phyloP scores from a whole-genome alignment of 1,140 invertebrate species.

The Scaptomyza graminum region DNA sequence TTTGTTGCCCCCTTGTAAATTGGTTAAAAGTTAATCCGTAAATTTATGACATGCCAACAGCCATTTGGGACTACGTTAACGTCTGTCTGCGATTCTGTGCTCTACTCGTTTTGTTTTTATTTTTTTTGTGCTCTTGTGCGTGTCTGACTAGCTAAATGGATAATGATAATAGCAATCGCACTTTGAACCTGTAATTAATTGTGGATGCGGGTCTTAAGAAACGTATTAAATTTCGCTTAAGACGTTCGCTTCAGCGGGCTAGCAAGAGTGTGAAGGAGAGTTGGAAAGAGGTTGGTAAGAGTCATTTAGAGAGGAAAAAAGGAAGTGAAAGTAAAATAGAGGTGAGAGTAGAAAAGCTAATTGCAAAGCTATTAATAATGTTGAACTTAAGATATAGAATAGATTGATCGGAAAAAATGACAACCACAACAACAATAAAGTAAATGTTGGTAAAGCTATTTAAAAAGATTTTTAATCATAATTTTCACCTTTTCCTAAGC shows the following conservation, averaged over 20 bases:
- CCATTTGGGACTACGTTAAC: slow-evolving; percentile 59
- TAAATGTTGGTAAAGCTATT: no score
- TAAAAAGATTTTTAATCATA: no score
- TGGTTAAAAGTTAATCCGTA: slow-evolving; percentile 81
- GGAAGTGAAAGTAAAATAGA: not conserved
- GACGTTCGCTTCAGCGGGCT: not conserved
- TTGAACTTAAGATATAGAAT: not conserved
- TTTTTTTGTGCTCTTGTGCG: slow-evolving; percentile 20
- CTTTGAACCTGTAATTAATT: slow-evolving; percentile 76
- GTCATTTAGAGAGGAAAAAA: no score
- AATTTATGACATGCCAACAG: slow-evolving; percentile 82
- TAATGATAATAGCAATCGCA: slow-evolving; percentile 76
- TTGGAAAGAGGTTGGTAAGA: no score
- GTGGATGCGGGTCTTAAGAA: slow-evolving; percentile 8
- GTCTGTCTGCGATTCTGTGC: slow-evolving; percentile 36
- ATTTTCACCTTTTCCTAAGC: no score
- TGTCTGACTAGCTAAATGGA: slow-evolving; percentile 72
- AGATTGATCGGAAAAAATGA: no score
- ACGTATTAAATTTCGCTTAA: slow-evolving; percentile 18
- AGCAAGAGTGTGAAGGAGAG: not conserved
- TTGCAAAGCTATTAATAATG: not conserved
- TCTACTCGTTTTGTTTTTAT: slow-evolving; percentile 8
- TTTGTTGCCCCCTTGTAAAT: slow-evolving; percentile 72
- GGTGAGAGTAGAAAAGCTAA: not conserved
- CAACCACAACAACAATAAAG: no score